Evolutionary conservation across 1,140 invertebrate species (phyloP).

Genomic region (Drosophila tristis): DNA sequence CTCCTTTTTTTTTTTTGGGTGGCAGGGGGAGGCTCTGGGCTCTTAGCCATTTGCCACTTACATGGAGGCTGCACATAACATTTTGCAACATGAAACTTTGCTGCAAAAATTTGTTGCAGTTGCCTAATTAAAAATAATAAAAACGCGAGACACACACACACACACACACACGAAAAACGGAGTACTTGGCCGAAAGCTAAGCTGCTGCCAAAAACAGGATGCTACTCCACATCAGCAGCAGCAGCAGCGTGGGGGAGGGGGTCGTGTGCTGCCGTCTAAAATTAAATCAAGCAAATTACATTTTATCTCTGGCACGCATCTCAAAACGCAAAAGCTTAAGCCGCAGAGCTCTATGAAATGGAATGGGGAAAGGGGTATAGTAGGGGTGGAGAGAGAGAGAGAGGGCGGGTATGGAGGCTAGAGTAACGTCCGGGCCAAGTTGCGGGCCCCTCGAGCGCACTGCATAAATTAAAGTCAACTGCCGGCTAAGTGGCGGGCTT

Average conservation of each 20-base stretch:
- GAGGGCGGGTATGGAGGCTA: background rate
- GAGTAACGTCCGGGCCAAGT: conserved; percentile 28
- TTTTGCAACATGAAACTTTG: conserved; percentile 78
- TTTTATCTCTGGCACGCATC: conserved; percentile 82
- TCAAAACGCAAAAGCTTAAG: conserved; percentile 76
- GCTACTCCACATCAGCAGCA: conserved; percentile 37
- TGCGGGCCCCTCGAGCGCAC: conserved; percentile 58
- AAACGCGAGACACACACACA: background rate
- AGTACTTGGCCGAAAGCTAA: conserved; percentile 37
- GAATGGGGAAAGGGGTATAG: background rate
- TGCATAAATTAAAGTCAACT: conserved; percentile 81
- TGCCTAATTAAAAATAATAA: conserved; percentile 77
- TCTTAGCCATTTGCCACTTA: conserved; percentile 73
- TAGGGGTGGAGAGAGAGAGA: background rate
- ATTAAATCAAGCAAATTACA: conserved; percentile 83
- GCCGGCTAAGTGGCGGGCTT: conserved; percentile 77
- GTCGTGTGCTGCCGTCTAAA: conserved; percentile 78
- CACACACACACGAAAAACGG: background rate
- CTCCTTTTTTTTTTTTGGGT: conserved; percentile 31
- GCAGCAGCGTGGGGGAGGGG: conserved; percentile 20
- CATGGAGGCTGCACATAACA: conserved; percentile 53
- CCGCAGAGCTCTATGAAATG: conserved; percentile 46
- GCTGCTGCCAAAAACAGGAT: conserved; percentile 62
- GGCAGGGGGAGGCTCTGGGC: conserved; percentile 17
- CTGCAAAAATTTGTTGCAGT: conserved; percentile 69